Base-by-base conservation (phyloP, 2,888 invertebrate genomes). In the Creontiades dilutus region DNA sequence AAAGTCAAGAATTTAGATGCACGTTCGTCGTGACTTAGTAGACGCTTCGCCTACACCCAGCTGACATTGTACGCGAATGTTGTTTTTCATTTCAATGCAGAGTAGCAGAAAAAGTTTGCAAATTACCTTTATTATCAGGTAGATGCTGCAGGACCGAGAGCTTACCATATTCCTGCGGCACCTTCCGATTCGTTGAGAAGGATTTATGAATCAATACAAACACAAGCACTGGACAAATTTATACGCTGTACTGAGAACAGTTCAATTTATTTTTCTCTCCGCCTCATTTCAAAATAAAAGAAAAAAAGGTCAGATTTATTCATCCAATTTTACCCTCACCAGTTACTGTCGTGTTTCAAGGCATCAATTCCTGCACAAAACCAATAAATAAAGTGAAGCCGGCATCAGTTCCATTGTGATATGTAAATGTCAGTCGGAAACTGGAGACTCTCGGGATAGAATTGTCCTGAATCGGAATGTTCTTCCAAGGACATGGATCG, bases 341-440 rank as follows among this genome's bases (percentile, higher is more conserved):
- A 68, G 68, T 68, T 68, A 68, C 68, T 68, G 68, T 11, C 68
- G 19, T 68, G 68, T 68, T 23, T 23, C 68, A 23, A 68, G 28
- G 82, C 85, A 85, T 85, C 85, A 85, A 85, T 19, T 85, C 47
- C 68, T 13, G 47, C 37, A 61, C 23, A n/a, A 47, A 85, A 61
- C 19, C 46, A 13, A 85, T 85, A 85, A 85, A 85, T 85, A 61
- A 61, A 27, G 46, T 28, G 57, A n/a, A 12, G 46, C 48, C 48
- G 37, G 85, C 82, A 57, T 68, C 85, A 55, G 85, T 61, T 85
- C 47, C 82, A 47, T 46, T 47, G 85, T 85, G 57, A 85, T 68
- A 85, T 85, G 85, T 85, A 85, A 85, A 85, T 85, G 85, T 85
- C 85, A 85, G 12, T 85, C 85, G 85, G 82, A 85, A 57, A 85